phyloP scores from a whole-genome alignment of 2,113 vertebrate species.

The Uria aalge region DNA sequence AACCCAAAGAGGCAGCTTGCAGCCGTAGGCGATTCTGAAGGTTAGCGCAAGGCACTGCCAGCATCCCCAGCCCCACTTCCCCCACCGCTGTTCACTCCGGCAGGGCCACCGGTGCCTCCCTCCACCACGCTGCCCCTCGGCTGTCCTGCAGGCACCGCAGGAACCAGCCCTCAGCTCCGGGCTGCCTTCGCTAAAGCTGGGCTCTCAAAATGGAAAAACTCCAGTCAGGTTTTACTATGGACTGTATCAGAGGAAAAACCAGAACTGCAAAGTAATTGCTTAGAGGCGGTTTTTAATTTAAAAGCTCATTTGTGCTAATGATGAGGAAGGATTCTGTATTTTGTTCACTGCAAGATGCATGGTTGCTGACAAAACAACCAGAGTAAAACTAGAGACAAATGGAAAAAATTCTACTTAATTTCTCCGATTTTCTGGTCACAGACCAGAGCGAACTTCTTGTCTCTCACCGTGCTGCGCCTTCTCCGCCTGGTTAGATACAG shows the following conservation, averaged over 20 bases:
- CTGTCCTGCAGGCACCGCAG: rapidly evolving
- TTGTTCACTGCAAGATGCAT: neutral
- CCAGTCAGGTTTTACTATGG: neutral
- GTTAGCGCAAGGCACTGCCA: neutral
- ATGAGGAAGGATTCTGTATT: neutral
- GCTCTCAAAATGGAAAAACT: neutral
- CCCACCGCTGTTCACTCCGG: rapidly evolving
- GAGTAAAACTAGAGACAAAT: neutral
- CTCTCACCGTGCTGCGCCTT: neutral
- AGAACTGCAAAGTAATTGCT: neutral
- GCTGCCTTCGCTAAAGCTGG: neutral
- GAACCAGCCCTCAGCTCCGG: no score
- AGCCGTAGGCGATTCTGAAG: neutral
- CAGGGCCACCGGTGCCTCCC: rapidly evolving
- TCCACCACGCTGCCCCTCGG: no score
- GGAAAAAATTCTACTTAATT: neutral
- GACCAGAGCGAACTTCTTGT: neutral
- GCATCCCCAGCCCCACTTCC: neutral
- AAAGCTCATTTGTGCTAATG: neutral
- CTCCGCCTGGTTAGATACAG: neutral
- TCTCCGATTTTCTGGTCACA: neutral
- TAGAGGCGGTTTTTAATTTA: neutral
- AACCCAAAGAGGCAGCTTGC: neutral
- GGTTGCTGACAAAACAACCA: neutral
- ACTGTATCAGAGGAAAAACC: neutral